These are phyloP conservation scores for Enteromius thamalakanensis DNA, from an alignment of 2,797 vertebrate species.

Conservation along the genomic window DNA sequence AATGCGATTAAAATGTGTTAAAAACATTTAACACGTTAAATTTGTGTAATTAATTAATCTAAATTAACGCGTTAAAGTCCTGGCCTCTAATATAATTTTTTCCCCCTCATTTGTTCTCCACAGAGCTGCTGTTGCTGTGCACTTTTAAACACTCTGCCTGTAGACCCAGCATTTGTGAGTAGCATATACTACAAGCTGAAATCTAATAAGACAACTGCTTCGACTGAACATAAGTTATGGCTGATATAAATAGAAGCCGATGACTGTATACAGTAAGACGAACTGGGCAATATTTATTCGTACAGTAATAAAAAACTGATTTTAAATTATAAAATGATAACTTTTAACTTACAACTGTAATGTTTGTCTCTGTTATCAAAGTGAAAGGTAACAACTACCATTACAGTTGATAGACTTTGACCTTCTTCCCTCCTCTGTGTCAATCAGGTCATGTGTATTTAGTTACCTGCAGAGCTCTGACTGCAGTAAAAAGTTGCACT, in stretches of 20 bases:
- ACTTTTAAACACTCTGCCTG: neutral
- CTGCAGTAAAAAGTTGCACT: neutral
- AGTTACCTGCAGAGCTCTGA: neutral
- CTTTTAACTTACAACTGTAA: neutral
- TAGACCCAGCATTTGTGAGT: conserved; percentile 58
- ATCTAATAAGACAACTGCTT: conserved; percentile 67
- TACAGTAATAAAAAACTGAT: conserved; percentile 52
- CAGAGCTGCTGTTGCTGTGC: neutral
- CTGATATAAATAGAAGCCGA: conserved; percentile 70
- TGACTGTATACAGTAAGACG: conserved; percentile 63
- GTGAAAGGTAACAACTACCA: neutral
- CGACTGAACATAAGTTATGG: conserved; percentile 60
- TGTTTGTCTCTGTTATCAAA: neutral
- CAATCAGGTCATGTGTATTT: conserved; percentile 3
- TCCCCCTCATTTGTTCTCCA: no score
- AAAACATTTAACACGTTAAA: no score
- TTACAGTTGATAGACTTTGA: conserved; percentile 27
- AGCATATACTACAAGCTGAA: conserved; percentile 70
- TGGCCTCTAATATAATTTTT: no score
- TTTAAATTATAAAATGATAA: conserved; percentile 61
- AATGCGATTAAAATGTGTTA: no score
- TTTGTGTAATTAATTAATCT: no score
- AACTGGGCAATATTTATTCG: conserved; percentile 62
- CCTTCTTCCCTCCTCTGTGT: neutral
- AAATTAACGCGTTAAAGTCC: no score